Conservation (phyloP, 2,797 vertebrate genomes). For the Oreonectes daqikongensis region DNA sequence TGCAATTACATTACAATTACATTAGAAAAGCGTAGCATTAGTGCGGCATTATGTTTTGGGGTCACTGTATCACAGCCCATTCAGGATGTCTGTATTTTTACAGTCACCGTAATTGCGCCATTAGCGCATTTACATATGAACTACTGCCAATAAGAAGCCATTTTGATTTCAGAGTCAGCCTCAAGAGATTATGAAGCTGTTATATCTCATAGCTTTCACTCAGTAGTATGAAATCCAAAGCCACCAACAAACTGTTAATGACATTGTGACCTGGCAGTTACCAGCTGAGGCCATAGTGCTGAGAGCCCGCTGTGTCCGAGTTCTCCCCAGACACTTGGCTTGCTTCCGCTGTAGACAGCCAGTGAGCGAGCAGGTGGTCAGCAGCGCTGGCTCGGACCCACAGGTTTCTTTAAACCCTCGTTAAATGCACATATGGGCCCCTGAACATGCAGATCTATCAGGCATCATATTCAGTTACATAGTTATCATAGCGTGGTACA, state of each 20-base stretch:
- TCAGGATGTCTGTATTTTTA: conserved; percentile 26
- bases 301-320: conserved; percentile 54
- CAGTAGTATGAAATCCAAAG: conserved; percentile 36
- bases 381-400: not conserved
- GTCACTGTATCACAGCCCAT: not conserved
- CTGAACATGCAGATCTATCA: conserved; percentile 27
- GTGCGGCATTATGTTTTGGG: not conserved
- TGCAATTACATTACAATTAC: no score
- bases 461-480: conserved; percentile 3
- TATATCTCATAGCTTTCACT: conserved; percentile 20
- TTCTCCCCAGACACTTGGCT: conserved; percentile 53
- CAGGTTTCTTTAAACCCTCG: conserved; percentile 26
- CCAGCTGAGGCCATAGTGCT: conserved; percentile 63
- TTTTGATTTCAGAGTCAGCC: conserved; percentile 57
- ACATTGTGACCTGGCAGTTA: conserved; percentile 46
- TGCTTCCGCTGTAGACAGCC: conserved; percentile 41
- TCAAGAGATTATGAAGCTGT: conserved; percentile 33
- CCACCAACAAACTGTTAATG: conserved; percentile 55
- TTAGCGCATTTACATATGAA: conserved; percentile 30
- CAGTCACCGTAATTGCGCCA: conserved; percentile 24
- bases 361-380: conserved; percentile 49
- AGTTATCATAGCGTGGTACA: conserved; percentile 9
- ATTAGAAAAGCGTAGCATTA: no score
- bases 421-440: not conserved
- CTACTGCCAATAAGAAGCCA: conserved; percentile 21